Evolutionary conservation across 2,888 invertebrate genomes (phyloP), one percentile per base, ranked within the genome.

Genomic region (Drosophila algonquin): DNA sequence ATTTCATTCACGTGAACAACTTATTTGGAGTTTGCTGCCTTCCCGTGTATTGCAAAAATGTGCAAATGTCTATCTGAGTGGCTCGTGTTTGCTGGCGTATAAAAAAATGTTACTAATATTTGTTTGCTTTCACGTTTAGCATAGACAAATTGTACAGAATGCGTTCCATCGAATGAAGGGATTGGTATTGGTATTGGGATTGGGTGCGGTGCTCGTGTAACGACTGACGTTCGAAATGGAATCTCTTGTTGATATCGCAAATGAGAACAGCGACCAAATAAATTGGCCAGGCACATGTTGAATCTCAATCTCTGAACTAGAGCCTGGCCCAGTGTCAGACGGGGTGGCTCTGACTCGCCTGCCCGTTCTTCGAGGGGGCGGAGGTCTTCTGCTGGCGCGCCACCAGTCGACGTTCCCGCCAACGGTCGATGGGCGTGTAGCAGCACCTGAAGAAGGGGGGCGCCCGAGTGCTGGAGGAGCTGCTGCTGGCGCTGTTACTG

Each of bases 391-490:
- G 62, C 65, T 60, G 80, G 63, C 71, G 81, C 75, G 40, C 40
- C n/a, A 40, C 40, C 40, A 40, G 40, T 40, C 64, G 79, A 67
- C 47, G 65, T 62, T 71, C 72, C 24, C 92, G 90, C 91, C 92
- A 92, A 52, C 91, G 91, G 87, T 91, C 92, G 65, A 92, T 85
- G 24, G 92, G 92, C 75, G 92, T 91, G 56, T 92, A 92, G 75
- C 92, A 92, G 83, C 92, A 92, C 72, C 91, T 91, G 73, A 92
- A 92, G 78, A 92, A 90, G 35, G 92, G 91, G 52, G 91, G 82
- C 59, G 84, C 82, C 56, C 89, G 89, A 46, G 86, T 68, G 84
- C 77, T 18, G 64, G 79, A 69, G 14, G 78, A 77, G 52, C 81
- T 80, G 58, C 87, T 85, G 58, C 88, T 85, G 21, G 61, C 76